These are phyloP conservation scores for Tinea semifulvella DNA, from an alignment of 2,888 invertebrate species.

Conservation along the genomic window DNA sequence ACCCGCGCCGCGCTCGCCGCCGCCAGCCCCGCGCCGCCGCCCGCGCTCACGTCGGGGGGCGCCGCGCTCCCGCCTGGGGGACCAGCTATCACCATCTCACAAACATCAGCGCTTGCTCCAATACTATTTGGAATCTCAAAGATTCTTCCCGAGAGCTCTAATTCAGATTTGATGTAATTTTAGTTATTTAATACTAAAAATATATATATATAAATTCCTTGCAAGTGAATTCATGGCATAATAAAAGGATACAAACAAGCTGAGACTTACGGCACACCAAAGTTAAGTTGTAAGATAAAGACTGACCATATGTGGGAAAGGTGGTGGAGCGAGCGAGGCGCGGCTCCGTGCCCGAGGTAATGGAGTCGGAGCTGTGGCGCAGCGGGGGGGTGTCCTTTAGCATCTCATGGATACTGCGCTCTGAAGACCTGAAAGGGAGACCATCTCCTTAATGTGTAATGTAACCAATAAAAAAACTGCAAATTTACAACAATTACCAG, in stretches of 20 bases:
- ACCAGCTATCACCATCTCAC: slow-evolving; percentile 15
- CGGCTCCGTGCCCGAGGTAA: slow-evolving; percentile 78
- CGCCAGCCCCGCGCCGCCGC: slow-evolving; percentile 45
- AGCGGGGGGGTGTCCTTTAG: slow-evolving; percentile 82
- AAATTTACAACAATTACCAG: no score
- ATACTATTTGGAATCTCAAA: no score
- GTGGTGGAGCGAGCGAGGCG: slow-evolving; percentile 75
- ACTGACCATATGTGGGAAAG: slow-evolving; percentile 75
- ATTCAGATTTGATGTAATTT: no score
- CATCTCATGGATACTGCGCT: slow-evolving; percentile 86
- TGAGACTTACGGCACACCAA: no score
- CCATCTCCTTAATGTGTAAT: no score
- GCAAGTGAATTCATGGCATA: neutral
- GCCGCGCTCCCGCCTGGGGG: no score
- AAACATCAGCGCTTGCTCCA: no score
- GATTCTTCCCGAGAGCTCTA: no score
- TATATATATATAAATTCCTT: neutral
- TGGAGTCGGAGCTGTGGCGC: slow-evolving; percentile 78
- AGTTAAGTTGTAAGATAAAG: no score
- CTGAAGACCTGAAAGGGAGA: slow-evolving; percentile 53
- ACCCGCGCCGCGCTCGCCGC: slow-evolving; percentile 83
- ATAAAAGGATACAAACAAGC: no score
- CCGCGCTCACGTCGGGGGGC: slow-evolving; percentile 69
- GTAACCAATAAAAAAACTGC: no score
- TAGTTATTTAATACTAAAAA: neutral